Percentiles rank a stretch among this genome's conserved stretches.
phyloP scores from a whole-genome alignment of 2,888 invertebrate species.

The Eupelmus urozonus region DNA sequence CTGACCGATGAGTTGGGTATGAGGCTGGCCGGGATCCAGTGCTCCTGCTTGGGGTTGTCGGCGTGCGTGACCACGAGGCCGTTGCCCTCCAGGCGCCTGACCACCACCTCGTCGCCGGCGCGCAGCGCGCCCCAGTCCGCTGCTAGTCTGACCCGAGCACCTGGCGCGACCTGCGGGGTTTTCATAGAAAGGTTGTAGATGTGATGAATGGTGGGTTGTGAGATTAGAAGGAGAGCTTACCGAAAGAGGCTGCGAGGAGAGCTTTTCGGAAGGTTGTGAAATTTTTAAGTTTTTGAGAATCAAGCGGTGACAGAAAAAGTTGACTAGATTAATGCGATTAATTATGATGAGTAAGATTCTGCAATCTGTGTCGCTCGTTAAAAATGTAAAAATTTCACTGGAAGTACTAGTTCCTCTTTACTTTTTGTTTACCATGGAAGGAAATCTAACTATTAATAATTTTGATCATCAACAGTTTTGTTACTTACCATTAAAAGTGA shows the following conservation, averaged over 20 bases:
- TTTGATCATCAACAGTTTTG: too few species aligned
- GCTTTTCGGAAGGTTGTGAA: background rate
- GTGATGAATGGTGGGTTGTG: too few species aligned
- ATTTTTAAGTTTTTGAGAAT: too few species aligned
- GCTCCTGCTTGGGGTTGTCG: constrained; percentile 70
- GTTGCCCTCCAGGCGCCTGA: constrained; percentile 73
- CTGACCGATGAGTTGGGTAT: constrained; percentile 74
- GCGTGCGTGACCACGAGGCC: constrained; percentile 72
- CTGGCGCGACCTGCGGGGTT: constrained; percentile 71
- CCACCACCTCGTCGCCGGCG: constrained; percentile 74
- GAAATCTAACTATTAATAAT: too few species aligned
- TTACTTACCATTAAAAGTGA: too few species aligned
- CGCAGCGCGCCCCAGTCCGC: constrained; percentile 75
- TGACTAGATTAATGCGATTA: too few species aligned
- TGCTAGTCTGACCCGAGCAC: constrained; percentile 73
- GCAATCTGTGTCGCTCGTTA: too few species aligned
- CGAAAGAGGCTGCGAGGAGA: background rate
- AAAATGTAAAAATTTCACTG: background rate
- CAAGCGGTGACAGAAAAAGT: too few species aligned
- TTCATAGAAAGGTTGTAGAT: background rate
- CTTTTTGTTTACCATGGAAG: too few species aligned
- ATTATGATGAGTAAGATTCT: too few species aligned
- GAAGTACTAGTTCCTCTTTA: background rate
- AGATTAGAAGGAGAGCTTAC: too few species aligned
- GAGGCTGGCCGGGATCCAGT: constrained; percentile 76